These are phyloP conservation scores for Odontocerum albicorne DNA, from an alignment of 2,888 invertebrate species.

Conservation along the genomic window DNA sequence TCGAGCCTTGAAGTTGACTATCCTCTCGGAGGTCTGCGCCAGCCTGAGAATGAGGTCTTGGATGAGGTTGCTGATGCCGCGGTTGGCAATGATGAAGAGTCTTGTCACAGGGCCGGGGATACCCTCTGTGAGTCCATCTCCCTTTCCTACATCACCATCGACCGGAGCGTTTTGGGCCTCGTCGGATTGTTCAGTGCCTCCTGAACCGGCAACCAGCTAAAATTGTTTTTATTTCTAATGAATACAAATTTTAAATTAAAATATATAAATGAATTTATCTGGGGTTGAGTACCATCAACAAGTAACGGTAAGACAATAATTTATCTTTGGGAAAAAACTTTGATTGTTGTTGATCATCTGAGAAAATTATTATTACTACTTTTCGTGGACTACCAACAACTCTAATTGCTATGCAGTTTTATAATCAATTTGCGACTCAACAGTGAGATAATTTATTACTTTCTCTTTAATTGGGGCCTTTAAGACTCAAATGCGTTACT, in stretches of 20 bases:
- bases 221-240: constrained; percentile 40
- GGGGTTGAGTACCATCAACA: no score
- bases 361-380: no score
- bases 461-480: no score
- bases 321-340: no score
- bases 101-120: constrained; percentile 87
- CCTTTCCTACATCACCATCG: constrained; percentile 59
- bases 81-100: constrained; percentile 83
- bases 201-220: constrained; percentile 80
- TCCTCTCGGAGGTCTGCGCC: constrained; percentile 87
- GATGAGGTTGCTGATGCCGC: constrained; percentile 83
- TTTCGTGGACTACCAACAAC: no score
- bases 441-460: no score
- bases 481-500: no score
- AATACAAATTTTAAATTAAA: no score
- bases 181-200: constrained; percentile 64
- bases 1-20: constrained; percentile 92
- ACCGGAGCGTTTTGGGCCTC: constrained; percentile 55
- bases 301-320: constrained; percentile 1
- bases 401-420: no score
- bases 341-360: no score
- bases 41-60: constrained; percentile 87
- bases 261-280: no score
- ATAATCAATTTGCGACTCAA: no score
- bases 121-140: constrained; percentile 70